These are phyloP conservation scores for Lithophane leautieri DNA, from an alignment of 2,888 invertebrate species.

Conservation along the genomic window DNA sequence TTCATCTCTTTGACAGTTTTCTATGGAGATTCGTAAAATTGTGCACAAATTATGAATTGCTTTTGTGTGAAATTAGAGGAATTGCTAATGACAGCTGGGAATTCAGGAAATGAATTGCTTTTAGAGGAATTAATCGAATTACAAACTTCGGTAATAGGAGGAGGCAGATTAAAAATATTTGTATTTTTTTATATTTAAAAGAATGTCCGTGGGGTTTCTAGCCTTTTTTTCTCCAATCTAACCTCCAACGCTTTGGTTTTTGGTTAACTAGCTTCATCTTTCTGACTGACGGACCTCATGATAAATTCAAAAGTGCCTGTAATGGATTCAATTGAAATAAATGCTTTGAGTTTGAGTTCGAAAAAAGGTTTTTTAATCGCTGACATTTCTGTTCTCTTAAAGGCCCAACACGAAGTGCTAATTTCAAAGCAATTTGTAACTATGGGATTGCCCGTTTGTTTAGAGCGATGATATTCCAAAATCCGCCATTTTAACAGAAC, in stretches of 20 bases:
- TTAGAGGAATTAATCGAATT: no score
- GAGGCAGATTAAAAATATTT: no score
- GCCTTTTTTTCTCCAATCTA: not conserved
- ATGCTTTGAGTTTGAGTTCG: not conserved
- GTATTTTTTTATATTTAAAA: no score
- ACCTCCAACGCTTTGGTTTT: not conserved
- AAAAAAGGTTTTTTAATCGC: not conserved
- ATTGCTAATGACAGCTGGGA: no score
- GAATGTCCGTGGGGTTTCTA: no score
- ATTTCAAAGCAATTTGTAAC: conserved; percentile 59
- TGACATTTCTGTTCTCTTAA: not conserved
- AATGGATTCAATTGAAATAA: not conserved
- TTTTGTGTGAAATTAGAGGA: no score
- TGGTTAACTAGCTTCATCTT: not conserved
- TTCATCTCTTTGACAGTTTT: no score
- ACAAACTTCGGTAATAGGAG: no score
- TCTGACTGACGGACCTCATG: not conserved
- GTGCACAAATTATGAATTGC: no score
- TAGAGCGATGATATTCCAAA: conserved; percentile 71
- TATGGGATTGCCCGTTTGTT: conserved; percentile 67
- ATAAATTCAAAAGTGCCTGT: not conserved
- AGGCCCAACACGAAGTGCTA: conserved; percentile 47
- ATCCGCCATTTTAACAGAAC: conserved; percentile 46
- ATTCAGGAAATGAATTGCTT: no score
- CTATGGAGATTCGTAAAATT: no score